These are phyloP conservation scores for Pipistrellus pipistrellus DNA, from an alignment of 2,797 vertebrate genomes.

Conservation along the genomic window DNA sequence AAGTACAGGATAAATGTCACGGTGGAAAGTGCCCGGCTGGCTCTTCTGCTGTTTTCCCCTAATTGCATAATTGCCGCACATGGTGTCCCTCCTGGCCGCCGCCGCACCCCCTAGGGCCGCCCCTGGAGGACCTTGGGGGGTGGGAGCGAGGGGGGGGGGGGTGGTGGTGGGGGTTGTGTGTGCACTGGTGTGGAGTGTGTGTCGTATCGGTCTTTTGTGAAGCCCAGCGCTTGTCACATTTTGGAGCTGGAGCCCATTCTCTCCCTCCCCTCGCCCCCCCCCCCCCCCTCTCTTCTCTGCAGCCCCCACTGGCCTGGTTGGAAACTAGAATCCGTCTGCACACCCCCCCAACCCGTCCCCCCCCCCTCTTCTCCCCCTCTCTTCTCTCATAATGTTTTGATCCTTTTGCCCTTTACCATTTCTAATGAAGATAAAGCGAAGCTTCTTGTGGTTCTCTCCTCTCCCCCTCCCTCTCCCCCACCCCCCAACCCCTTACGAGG, in stretches of 20 bases:
- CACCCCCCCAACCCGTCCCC: neutral
- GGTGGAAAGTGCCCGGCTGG: conserved; percentile 74
- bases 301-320: conserved; percentile 73
- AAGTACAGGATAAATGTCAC: conserved; percentile 70
- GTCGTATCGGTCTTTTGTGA: conserved; percentile 78
- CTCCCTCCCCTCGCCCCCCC: too few species aligned
- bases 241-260: conserved; percentile 63
- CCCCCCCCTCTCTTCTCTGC: conserved; percentile 15
- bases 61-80: conserved; percentile 83
- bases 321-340: conserved; percentile 52
- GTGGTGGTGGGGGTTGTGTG: neutral
- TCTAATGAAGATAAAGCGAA: conserved; percentile 85
- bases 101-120: conserved; percentile 9
- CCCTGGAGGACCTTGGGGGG: conserved; percentile 38
- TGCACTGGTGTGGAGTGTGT: conserved; percentile 51
- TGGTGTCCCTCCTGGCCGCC: conserved; percentile 70
- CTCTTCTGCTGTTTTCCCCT: conserved; percentile 53
- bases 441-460: conserved; percentile 66
- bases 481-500: conserved; percentile 44
- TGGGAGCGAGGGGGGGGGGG: too few species aligned
- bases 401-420: conserved; percentile 81
- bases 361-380: neutral
- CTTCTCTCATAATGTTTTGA: conserved; percentile 55
- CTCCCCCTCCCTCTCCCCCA: neutral
- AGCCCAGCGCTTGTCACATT: conserved; percentile 71